These are phyloP conservation scores for Labrus mixtus DNA, from an alignment of 2,113 vertebrate genomes.

Conservation along the genomic window DNA sequence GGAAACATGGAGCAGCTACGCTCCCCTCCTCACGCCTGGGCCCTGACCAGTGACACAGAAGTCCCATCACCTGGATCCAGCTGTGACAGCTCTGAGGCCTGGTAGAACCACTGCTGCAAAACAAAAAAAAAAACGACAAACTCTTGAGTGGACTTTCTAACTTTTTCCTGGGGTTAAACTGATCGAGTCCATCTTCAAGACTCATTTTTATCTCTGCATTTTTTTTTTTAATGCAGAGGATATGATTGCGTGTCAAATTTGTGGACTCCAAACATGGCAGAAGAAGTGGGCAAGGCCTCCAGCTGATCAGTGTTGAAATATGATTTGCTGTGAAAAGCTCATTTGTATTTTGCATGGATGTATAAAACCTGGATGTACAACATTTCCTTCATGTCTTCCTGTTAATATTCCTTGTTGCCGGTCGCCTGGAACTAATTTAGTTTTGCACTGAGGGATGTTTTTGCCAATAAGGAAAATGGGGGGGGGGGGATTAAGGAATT, in stretches of 20 bases:
- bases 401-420: conserved; percentile 63
- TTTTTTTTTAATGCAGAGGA: conserved; percentile 40
- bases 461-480: conserved; percentile 67
- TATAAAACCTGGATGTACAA: conserved; percentile 67
- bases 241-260: conserved; percentile 29
- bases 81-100: conserved; percentile 83
- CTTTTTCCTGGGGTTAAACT: conserved; percentile 33
- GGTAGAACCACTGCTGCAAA: conserved; percentile 67
- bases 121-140: neutral
- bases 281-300: conserved; percentile 5
- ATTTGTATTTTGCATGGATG: conserved; percentile 77
- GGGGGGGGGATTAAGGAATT: conserved; percentile 69
- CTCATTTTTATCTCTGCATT: conserved; percentile 32
- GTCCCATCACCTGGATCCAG: conserved; percentile 86
- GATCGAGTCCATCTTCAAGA: conserved; percentile 22
- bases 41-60: conserved; percentile 82
- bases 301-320: conserved; percentile 45
- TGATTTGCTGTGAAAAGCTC: conserved; percentile 51
- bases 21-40: conserved; percentile 80
- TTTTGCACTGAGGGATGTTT: conserved; percentile 58
- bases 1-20: conserved; percentile 84
- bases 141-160: conserved; percentile 30
- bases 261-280: conserved; percentile 30
- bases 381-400: conserved; percentile 59
- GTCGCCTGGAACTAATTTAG: conserved; percentile 60